Evolutionary conservation across 1,140 invertebrate genomes (phyloP).

Genomic region (Neuroterus valhalla): DNA sequence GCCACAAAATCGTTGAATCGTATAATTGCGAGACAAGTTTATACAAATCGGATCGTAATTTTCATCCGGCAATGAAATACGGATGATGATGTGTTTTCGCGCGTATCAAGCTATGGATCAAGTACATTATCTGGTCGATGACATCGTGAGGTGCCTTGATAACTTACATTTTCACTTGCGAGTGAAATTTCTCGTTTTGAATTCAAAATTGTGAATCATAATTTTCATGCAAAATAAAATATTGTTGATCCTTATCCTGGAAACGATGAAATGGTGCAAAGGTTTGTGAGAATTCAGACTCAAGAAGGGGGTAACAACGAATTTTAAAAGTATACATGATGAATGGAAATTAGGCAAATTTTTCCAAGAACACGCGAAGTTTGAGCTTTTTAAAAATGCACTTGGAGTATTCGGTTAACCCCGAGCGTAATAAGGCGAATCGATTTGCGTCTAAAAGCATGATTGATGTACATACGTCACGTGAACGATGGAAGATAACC

Average conservation of each 20-base stretch:
- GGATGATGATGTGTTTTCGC: neutral
- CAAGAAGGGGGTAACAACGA: neutral
- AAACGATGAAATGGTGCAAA: neutral
- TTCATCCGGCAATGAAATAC: slow-evolving; percentile 16
- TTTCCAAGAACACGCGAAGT: slow-evolving; percentile 3
- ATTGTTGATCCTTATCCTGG: neutral
- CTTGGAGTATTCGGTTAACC: slow-evolving; percentile 13
- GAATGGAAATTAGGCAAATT: slow-evolving; percentile 28
- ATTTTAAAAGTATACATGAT: slow-evolving; percentile 18
- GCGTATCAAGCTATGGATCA: slow-evolving; percentile 10
- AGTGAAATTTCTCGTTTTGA: neutral
- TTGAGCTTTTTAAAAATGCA: slow-evolving; percentile 6
- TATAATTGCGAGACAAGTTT: neutral
- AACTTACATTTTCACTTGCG: neutral
- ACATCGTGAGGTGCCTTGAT: neutral
- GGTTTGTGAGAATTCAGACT: too few species aligned
- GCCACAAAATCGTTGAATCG: neutral
- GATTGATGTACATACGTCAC: slow-evolving; percentile 28
- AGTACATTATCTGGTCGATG: slow-evolving; percentile 22
- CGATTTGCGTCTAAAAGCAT: slow-evolving; percentile 25
- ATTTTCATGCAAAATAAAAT: neutral
- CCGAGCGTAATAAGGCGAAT: slow-evolving; percentile 24
- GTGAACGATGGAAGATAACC: slow-evolving; percentile 28
- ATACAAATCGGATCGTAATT: neutral
- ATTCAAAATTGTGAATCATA: neutral